phyloP scores from a whole-genome alignment of 30 jellyfish, hydroid and myxozoan genomes.

The Aurelia sp. region DNA sequence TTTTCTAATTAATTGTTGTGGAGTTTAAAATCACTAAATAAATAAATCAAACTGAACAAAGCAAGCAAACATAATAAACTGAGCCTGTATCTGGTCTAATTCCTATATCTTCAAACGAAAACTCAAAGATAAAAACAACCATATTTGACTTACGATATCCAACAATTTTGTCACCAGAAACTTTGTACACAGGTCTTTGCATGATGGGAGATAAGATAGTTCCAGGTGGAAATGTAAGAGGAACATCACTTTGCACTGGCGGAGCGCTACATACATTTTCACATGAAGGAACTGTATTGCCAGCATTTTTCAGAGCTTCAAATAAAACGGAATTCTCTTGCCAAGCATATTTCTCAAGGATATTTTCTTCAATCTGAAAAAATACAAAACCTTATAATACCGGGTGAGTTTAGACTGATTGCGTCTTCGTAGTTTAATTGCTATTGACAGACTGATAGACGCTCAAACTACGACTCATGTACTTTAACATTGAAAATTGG shows the following conservation, averaged over 20 bases:
- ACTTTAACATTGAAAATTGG: too few relatives aligned
- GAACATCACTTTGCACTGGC: constrained; percentile 13
- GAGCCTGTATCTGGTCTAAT: too few relatives aligned
- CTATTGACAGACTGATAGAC: too few relatives aligned
- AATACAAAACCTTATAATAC: neutral
- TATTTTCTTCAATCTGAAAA: constrained; percentile 88
- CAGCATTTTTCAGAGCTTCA: constrained; percentile 60
- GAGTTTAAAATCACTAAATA: too few relatives aligned
- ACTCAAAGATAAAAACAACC: too few relatives aligned
- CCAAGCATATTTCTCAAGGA: constrained; percentile 93
- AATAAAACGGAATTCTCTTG: constrained; percentile 79
- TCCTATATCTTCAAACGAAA: too few relatives aligned
- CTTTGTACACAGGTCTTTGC: constrained; percentile 26
- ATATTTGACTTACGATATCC: constrained; percentile 40
- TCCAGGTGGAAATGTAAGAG: constrained; percentile 4
- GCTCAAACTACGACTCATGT: too few relatives aligned
- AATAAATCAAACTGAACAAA: too few relatives aligned
- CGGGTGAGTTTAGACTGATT: too few relatives aligned
- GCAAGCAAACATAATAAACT: too few relatives aligned
- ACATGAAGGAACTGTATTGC: constrained; percentile 66
- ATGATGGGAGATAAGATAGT: constrained; percentile 19
- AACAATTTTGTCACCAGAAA: constrained; percentile 59
- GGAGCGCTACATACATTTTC: constrained; percentile 58
- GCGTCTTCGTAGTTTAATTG: too few relatives aligned
- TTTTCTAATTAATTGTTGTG: too few relatives aligned